These are phyloP conservation scores for Trissolcus japonicus DNA, from an alignment of 2,888 invertebrate genomes.

Conservation along the genomic window DNA sequence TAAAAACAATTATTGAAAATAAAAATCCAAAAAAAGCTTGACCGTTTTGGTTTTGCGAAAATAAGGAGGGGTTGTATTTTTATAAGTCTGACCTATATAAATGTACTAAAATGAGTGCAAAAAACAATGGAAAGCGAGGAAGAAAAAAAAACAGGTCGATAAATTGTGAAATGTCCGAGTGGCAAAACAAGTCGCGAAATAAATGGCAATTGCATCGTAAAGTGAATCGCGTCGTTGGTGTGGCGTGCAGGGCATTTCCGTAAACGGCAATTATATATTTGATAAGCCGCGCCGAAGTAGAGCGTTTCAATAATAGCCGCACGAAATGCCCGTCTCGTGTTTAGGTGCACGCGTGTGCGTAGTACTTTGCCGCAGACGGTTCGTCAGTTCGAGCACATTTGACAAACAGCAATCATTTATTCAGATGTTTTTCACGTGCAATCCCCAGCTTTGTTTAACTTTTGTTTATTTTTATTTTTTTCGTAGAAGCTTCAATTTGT, in stretches of 20 bases:
- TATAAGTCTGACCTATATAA: conserved; percentile 22
- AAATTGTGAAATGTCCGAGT: conserved; percentile 46
- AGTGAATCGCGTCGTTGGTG: conserved; percentile 51
- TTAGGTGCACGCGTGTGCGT: conserved; percentile 55
- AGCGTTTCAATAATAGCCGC: conserved; percentile 72
- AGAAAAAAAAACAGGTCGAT: conserved; percentile 41
- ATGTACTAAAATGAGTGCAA: conserved; percentile 24
- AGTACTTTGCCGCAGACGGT: conserved; percentile 51
- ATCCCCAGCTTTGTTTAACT: conserved; percentile 22
- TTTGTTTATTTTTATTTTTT: conserved; percentile 39
- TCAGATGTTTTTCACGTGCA: conserved; percentile 74
- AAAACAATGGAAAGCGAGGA: conserved; percentile 30
- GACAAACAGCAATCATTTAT: conserved; percentile 76
- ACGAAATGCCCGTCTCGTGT: conserved; percentile 48
- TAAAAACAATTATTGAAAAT: no score
- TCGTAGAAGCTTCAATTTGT: conserved; percentile 39
- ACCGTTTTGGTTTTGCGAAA: neutral
- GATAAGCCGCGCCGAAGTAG: conserved; percentile 72
- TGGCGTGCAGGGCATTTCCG: conserved; percentile 65
- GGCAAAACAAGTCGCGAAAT: conserved; percentile 55
- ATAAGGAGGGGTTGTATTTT: neutral
- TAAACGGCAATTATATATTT: conserved; percentile 72
- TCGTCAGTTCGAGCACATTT: conserved; percentile 69
- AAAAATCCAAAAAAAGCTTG: no score
- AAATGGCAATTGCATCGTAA: conserved; percentile 54